A percentile compares a stretch with the other conserved stretches of the same genome.
Conservation (phyloP, 2,797 vertebrate species). For the Notolepis coatsorum region DNA sequence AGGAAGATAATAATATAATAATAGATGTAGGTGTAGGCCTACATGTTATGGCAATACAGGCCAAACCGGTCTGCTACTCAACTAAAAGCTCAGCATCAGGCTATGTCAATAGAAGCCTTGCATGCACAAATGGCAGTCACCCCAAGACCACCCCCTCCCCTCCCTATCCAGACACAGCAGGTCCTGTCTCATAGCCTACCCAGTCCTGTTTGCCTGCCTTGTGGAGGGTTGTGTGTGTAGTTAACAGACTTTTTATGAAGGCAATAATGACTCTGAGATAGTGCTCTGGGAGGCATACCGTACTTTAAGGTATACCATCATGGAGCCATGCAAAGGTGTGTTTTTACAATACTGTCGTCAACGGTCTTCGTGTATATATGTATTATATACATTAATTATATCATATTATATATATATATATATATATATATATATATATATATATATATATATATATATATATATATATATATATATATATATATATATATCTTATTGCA, state of each 20-base stretch:
- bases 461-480: too few species aligned
- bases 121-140: conserved; percentile 42
- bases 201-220: conserved; percentile 18
- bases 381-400: too few species aligned
- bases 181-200: conserved; percentile 27
- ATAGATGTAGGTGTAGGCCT: too few species aligned
- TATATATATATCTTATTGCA: too few species aligned
- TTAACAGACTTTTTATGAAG: neutral
- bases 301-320: conserved; percentile 45
- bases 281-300: conserved; percentile 12
- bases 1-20: too few species aligned
- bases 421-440: too few species aligned
- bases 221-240: neutral
- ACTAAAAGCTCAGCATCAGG: conserved; percentile 33
- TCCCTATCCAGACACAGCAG: conserved; percentile 44
- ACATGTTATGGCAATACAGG: too few species aligned
- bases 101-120: conserved; percentile 50
- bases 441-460: too few species aligned
- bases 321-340: conserved; percentile 38
- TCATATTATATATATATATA: too few species aligned
- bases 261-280: neutral
- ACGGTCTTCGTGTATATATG: too few species aligned
- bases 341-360: too few species aligned
- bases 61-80: conserved; percentile 5
- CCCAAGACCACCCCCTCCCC: conserved; percentile 6